These are phyloP conservation scores for Aleiodes testaceus DNA, from an alignment of 2,888 invertebrate genomes.

Conservation along the genomic window DNA sequence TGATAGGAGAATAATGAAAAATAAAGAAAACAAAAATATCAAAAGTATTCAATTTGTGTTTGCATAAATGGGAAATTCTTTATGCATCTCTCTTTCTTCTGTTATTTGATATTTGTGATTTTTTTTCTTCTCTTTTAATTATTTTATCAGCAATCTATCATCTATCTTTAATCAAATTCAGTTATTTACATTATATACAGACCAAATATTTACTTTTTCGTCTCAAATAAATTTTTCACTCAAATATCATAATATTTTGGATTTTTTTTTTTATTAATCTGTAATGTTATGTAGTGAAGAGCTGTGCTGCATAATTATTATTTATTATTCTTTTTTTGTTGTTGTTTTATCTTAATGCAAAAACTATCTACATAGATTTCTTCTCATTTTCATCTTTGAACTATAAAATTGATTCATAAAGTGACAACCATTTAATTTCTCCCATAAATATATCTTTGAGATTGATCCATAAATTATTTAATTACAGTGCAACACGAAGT, in stretches of 20 bases:
- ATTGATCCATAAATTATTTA: slow-evolving; percentile 9
- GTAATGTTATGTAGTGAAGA: slow-evolving; percentile 12
- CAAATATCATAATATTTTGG: slow-evolving; percentile 1
- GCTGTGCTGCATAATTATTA: slow-evolving; percentile 33
- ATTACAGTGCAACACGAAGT: slow-evolving; percentile 3
- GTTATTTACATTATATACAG: slow-evolving; percentile 27
- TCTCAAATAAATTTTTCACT: slow-evolving; percentile 4
- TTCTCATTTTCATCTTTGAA: slow-evolving; percentile 37
- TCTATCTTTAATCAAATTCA: slow-evolving; percentile 22
- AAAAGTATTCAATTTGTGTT: not conserved
- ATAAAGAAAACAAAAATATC: slow-evolving; percentile 6
- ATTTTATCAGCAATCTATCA: slow-evolving; percentile 8
- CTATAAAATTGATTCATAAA: slow-evolving; percentile 36
- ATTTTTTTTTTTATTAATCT: slow-evolving; percentile 4
- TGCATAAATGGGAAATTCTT: not conserved
- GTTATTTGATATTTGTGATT: slow-evolving; percentile 6
- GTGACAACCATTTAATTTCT: slow-evolving; percentile 6
- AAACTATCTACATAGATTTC: slow-evolving; percentile 50
- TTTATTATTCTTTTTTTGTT: slow-evolving; percentile 35
- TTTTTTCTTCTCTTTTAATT: not conserved
- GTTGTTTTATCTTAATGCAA: no score
- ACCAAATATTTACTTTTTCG: slow-evolving; percentile 31
- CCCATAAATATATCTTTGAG: slow-evolving; percentile 13
- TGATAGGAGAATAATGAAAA: slow-evolving; percentile 14
- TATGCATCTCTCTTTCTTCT: slow-evolving; percentile 12